phyloP scores from a whole-genome alignment of 2,888 invertebrate genomes.

The Volucella zonaria region DNA sequence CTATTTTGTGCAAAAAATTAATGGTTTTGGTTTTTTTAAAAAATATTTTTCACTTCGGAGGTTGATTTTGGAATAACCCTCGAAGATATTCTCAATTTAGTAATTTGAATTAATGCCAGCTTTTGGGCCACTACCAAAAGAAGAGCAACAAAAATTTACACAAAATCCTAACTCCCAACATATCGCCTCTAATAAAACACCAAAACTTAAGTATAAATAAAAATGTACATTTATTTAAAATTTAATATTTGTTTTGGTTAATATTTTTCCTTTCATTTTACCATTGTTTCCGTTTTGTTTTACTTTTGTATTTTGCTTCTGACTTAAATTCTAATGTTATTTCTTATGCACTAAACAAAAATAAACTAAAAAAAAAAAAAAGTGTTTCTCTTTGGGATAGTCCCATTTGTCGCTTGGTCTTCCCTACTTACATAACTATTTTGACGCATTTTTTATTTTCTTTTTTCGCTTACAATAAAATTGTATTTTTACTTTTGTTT shows the following conservation, averaged over 20 bases:
- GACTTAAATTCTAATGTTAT: conserved; percentile 49
- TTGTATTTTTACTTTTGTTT: conserved; percentile 34
- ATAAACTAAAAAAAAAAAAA: conserved; percentile 17
- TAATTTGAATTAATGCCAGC: too few relatives aligned
- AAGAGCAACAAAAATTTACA: too few relatives aligned
- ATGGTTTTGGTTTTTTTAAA: too few relatives aligned
- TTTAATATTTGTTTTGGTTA: conserved; percentile 72
- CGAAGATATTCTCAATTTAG: too few relatives aligned
- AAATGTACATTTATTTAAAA: conserved; percentile 74
- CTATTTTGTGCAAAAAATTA: too few relatives aligned
- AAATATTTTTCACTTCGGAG: too few relatives aligned
- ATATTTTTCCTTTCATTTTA: conserved; percentile 56
- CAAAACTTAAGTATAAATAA: conserved; percentile 70
- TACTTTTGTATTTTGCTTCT: conserved; percentile 9
- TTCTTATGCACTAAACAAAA: conserved; percentile 57
- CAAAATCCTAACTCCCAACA: too few relatives aligned
- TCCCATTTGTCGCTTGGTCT: conserved; percentile 69
- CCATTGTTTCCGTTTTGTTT: conserved; percentile 14
- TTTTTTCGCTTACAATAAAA: conserved; percentile 43
- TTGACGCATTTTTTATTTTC: conserved; percentile 8
- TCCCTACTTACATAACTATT: conserved; percentile 47
- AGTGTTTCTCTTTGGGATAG: conserved; percentile 51
- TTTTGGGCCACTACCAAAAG: too few relatives aligned
- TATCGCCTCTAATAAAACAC: conserved; percentile 28
- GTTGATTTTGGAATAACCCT: too few relatives aligned